Evolutionary conservation across 2,113 vertebrate genomes (phyloP).

Genomic region (Elephantulus edwardii): DNA sequence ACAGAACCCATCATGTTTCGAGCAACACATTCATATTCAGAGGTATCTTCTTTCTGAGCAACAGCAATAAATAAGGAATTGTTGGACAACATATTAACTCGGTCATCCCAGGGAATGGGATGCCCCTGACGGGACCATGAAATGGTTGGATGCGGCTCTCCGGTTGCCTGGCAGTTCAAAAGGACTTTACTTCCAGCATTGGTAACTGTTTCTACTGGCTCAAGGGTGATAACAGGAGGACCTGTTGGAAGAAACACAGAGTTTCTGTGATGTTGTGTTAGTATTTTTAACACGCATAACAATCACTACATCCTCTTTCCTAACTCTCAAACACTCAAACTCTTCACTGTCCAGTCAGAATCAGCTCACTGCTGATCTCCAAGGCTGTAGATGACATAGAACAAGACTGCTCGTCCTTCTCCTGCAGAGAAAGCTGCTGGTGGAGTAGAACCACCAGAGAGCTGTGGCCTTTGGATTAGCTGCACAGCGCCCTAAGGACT

Average conservation of each 20-base stretch:
- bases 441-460: too few species aligned
- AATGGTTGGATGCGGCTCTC: conserved; percentile 90
- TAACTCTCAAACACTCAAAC: too few species aligned
- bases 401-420: too few species aligned
- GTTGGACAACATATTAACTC: conserved; percentile 86
- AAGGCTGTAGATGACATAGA: too few species aligned
- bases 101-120: conserved; percentile 82
- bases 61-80: conserved; percentile 88
- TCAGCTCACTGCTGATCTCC: too few species aligned
- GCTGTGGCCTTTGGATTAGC: too few species aligned
- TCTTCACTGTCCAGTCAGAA: too few species aligned
- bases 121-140: conserved; percentile 90
- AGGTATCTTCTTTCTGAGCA: conserved; percentile 91
- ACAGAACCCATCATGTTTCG: conserved; percentile 93
- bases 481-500: too few species aligned
- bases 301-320: not conserved
- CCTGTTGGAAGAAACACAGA: conserved; percentile 81
- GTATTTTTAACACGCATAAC: not conserved
- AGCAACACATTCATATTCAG: conserved; percentile 94
- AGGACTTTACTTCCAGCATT: conserved; percentile 88
- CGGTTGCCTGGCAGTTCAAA: conserved; percentile 92
- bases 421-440: too few species aligned
- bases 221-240: conserved; percentile 88
- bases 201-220: conserved; percentile 87
- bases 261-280: not conserved